These are phyloP conservation scores for Papilio machaon DNA, from an alignment of 1,140 invertebrate species.

Conservation along the genomic window DNA sequence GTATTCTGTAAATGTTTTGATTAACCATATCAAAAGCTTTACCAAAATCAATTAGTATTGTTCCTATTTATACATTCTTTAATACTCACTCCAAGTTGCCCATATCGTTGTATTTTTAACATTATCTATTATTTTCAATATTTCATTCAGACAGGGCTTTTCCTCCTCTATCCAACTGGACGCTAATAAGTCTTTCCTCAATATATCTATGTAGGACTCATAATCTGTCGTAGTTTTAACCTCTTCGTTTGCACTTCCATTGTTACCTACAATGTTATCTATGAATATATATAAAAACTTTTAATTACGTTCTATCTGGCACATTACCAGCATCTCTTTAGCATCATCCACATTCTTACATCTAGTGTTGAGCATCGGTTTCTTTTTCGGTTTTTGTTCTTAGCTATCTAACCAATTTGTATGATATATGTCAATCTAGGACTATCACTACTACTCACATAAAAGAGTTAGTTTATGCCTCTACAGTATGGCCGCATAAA, in stretches of 20 bases:
- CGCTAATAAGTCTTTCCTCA: slow-evolving; percentile 14
- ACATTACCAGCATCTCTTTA: neutral
- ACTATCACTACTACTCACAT: too few species aligned
- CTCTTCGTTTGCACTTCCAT: neutral
- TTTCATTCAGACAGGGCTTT: slow-evolving; percentile 32
- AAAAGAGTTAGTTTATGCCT: too few species aligned
- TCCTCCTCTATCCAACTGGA: slow-evolving; percentile 38
- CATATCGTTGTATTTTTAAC: slow-evolving; percentile 44
- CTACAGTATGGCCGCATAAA: too few species aligned
- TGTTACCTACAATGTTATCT: neutral
- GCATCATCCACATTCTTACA: too few species aligned
- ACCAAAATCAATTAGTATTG: neutral
- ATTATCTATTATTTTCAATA: slow-evolving; percentile 40
- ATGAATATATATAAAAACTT: neutral
- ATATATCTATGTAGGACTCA: slow-evolving; percentile 5
- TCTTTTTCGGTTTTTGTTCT: too few species aligned
- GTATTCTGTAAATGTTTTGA: neutral
- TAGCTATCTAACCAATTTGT: too few species aligned
- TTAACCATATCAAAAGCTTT: neutral
- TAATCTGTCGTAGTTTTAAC: neutral
- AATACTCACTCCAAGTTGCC: slow-evolving; percentile 47
- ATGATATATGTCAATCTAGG: too few species aligned
- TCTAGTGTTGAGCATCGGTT: too few species aligned
- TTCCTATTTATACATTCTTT: neutral
- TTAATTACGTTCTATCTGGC: neutral